phyloP scores from a whole-genome alignment of 2,797 vertebrate genomes.

The Sebastes hopkinsi region DNA sequence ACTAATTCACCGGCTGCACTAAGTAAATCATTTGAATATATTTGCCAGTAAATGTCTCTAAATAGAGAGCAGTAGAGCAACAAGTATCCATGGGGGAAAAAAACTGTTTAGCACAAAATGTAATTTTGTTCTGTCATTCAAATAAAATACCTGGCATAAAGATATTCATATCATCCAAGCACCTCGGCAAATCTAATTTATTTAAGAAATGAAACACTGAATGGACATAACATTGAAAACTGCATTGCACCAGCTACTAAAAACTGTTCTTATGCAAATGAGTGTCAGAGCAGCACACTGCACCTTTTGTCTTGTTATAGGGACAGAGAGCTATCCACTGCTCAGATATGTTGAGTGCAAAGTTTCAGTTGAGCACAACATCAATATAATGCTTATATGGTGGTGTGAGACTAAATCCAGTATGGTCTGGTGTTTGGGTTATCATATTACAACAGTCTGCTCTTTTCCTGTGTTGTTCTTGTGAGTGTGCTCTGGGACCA shows the following conservation, averaged over 20 bases:
- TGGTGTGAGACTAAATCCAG: background rate
- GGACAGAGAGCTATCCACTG: background rate
- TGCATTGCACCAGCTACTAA: slow-evolving; percentile 45
- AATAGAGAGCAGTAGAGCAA: slow-evolving; percentile 38
- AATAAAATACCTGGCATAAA: slow-evolving; percentile 22
- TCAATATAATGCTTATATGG: background rate
- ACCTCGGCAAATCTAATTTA: slow-evolving; percentile 58
- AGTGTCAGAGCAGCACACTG: slow-evolving; percentile 4
- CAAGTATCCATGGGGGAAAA: slow-evolving; percentile 8
- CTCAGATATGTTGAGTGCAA: background rate
- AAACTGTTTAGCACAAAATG: slow-evolving; percentile 25
- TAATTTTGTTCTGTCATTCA: slow-evolving; percentile 54
- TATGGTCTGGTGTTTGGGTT: background rate
- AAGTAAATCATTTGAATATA: slow-evolving; percentile 54
- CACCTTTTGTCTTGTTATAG: slow-evolving; percentile 10
- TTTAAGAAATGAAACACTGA: slow-evolving; percentile 46
- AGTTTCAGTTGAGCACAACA: background rate
- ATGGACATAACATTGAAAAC: slow-evolving; percentile 58
- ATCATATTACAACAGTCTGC: background rate
- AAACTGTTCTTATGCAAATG: slow-evolving; percentile 61
- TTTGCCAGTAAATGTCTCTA: slow-evolving; percentile 49
- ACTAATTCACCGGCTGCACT: slow-evolving; percentile 39
- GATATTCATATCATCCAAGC: slow-evolving; percentile 26
- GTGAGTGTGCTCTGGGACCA: too few relatives aligned
- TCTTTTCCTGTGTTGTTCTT: background rate